A percentile compares a stretch with the other conserved stretches of the same genome.
These are phyloP conservation scores for Jacana jacana DNA, from an alignment of 2,113 vertebrate species.

Conservation along the genomic window DNA sequence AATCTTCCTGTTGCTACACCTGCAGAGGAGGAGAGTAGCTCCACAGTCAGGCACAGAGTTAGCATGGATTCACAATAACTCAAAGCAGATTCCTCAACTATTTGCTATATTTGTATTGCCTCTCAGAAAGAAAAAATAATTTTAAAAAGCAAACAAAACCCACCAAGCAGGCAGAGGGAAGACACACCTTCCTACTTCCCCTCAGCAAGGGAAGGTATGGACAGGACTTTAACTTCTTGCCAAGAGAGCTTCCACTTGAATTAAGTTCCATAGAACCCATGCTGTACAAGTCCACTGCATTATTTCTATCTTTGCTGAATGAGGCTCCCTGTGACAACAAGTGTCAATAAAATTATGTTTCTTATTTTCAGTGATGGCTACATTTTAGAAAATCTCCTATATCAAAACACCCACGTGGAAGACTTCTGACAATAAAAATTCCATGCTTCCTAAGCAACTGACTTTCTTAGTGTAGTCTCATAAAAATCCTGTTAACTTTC, in stretches of 20 bases:
- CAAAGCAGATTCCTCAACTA: not conserved
- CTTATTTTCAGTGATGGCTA: not conserved
- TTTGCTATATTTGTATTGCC: not conserved
- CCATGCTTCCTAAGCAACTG: conserved; percentile 37
- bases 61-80: not conserved
- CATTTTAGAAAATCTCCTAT: not conserved
- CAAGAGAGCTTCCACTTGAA: not conserved
- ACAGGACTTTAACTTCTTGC: not conserved
- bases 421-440: conserved; percentile 29
- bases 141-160: not conserved
- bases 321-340: not conserved
- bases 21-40: not conserved
- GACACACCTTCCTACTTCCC: not conserved
- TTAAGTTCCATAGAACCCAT: not conserved
- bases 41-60: accelerated
- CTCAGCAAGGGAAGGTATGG: not conserved
- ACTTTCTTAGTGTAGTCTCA: not conserved
- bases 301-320: not conserved
- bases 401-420: not conserved
- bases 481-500: conserved; percentile 53
- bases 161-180: not conserved
- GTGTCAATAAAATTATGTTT: conserved; percentile 4
- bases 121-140: not conserved
- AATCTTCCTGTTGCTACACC: not conserved
- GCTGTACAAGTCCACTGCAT: not conserved